These are phyloP conservation scores for Neodiprion pinetum DNA, from an alignment of 1,140 invertebrate species.

Conservation along the genomic window DNA sequence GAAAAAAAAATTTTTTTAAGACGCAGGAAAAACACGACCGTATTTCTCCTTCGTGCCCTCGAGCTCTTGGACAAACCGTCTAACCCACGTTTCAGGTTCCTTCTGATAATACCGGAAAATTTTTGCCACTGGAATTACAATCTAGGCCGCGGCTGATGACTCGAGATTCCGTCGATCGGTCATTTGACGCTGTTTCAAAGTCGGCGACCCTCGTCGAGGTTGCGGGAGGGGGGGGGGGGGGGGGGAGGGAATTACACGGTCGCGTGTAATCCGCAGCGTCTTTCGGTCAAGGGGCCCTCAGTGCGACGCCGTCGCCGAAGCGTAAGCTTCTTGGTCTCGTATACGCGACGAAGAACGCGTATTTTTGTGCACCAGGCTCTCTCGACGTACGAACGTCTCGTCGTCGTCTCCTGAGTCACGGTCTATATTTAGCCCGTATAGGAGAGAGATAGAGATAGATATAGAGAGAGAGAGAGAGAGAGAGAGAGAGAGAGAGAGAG, in stretches of 20 bases:
- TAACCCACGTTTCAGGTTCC: background rate
- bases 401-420: constrained; percentile 46
- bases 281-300: background rate
- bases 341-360: background rate
- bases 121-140: background rate
- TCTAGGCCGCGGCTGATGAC: too few species aligned
- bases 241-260: background rate
- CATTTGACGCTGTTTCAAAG: background rate
- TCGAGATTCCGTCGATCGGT: too few species aligned
- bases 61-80: too few species aligned
- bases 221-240: too few species aligned
- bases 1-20: too few species aligned
- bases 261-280: background rate
- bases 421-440: constrained; percentile 50
- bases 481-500: too few species aligned
- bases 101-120: background rate
- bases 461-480: background rate
- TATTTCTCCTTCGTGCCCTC: too few species aligned
- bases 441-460: too few species aligned
- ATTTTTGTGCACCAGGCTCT: background rate
- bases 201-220: background rate
- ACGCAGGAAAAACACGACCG: too few species aligned
- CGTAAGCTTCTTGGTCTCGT: background rate
- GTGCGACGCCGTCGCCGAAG: background rate
- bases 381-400: background rate